phyloP scores from a whole-genome alignment of 2,797 vertebrate genomes.

The Onychomys leucogaster region DNA sequence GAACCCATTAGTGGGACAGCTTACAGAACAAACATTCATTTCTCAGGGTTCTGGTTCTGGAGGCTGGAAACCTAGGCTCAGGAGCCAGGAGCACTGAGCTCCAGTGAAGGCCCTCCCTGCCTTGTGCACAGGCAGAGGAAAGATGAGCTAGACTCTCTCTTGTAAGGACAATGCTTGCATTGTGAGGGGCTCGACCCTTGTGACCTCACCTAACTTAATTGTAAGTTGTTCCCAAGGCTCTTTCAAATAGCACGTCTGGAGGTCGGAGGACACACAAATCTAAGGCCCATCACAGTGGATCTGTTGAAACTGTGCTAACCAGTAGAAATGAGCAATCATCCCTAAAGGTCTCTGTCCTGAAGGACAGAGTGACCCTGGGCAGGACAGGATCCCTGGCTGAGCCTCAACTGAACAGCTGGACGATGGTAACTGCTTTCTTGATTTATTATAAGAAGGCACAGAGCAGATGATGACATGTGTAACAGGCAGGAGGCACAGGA shows the following conservation, averaged over 20 bases:
- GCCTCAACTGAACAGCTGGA: background rate
- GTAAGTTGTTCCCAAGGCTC: background rate
- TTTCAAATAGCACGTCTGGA: accelerated
- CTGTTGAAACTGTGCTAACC: background rate
- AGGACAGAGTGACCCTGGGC: background rate
- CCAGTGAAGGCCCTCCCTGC: background rate
- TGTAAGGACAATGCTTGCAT: background rate
- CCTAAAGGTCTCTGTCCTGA: background rate
- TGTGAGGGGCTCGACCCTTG: background rate
- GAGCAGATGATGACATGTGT: background rate
- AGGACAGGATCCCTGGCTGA: background rate
- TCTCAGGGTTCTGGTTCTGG: background rate
- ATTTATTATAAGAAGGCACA: background rate
- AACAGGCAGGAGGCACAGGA: background rate
- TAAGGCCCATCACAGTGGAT: background rate
- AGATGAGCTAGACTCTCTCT: background rate
- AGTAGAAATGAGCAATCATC: background rate
- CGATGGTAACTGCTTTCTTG: background rate
- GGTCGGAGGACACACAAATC: background rate
- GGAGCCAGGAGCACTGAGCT: background rate
- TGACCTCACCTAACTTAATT: background rate
- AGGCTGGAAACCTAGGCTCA: background rate
- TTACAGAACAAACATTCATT: background rate
- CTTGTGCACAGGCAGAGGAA: no score
- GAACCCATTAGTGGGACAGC: accelerated